Conservation (phyloP, 2,113 vertebrate species). For the Numenius arquata region DNA sequence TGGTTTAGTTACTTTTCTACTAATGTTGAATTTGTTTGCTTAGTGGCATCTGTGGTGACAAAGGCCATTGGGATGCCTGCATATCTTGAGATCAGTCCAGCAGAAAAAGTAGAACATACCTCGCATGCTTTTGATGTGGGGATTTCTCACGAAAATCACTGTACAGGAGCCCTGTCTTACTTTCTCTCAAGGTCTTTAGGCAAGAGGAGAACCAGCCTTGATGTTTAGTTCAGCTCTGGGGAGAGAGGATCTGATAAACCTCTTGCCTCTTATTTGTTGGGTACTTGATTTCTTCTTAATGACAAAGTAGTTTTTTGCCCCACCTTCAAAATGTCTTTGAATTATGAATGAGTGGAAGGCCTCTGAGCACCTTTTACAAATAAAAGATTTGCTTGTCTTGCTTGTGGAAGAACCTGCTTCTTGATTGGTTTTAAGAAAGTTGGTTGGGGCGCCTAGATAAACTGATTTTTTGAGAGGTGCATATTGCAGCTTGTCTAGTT, state of each 20-base stretch:
- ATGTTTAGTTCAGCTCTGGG: slow-evolving; percentile 9
- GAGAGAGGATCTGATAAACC: slow-evolving; percentile 47
- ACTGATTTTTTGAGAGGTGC: neutral
- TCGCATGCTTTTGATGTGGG: slow-evolving; percentile 19
- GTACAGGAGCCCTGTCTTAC: neutral
- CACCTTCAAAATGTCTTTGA: slow-evolving; percentile 23
- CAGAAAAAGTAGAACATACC: slow-evolving; percentile 27
- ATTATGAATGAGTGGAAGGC: slow-evolving; percentile 6
- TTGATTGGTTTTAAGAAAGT: slow-evolving; percentile 1
- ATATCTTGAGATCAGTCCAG: slow-evolving; percentile 36
- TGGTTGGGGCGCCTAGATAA: slow-evolving; percentile 5
- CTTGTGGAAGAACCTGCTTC: slow-evolving; percentile 46
- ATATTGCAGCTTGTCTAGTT: slow-evolving; percentile 55
- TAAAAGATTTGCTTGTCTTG: neutral
- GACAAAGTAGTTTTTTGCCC: slow-evolving; percentile 26
- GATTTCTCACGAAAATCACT: neutral
- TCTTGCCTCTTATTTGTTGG: slow-evolving; percentile 21
- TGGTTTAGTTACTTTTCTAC: slow-evolving; percentile 46
- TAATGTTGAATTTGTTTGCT: neutral
- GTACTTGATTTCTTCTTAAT: slow-evolving; percentile 39
- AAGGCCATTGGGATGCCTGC: slow-evolving; percentile 15
- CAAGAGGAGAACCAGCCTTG: neutral
- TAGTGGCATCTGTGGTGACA: neutral
- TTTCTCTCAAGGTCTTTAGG: neutral
- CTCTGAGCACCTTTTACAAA: slow-evolving; percentile 18